A percentile compares a stretch with the other conserved stretches of the same genome.
Conservation (phyloP, 2,113 vertebrate genomes). For the Peromyscus polionotus region DNA sequence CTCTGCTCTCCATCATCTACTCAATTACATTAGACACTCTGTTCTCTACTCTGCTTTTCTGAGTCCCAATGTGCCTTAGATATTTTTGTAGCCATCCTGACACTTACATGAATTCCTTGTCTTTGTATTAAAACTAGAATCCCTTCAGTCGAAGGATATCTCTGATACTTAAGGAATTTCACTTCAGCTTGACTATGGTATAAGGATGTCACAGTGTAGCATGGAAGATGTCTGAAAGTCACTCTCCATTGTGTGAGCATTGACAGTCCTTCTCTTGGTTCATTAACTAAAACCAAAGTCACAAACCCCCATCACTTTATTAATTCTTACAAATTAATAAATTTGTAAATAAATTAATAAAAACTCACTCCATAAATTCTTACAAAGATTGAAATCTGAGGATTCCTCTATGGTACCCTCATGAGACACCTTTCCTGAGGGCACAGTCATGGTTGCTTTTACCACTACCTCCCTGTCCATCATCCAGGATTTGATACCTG, state of each 20-base stretch:
- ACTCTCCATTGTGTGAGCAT: too few relatives aligned
- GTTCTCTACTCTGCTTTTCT: not conserved
- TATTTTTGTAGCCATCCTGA: not conserved
- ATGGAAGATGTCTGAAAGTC: not conserved
- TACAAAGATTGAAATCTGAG: not conserved
- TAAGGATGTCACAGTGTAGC: accelerated
- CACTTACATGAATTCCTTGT: not conserved
- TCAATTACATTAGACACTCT: accelerated
- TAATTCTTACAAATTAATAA: not conserved
- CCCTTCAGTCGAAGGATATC: not conserved
- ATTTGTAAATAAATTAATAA: too few relatives aligned
- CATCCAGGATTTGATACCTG: not conserved
- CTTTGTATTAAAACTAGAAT: not conserved
- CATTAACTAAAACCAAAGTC: not conserved
- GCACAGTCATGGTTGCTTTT: not conserved
- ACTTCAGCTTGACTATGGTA: not conserved
- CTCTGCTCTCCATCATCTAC: not conserved
- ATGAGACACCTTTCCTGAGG: not conserved
- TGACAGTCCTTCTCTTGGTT: too few relatives aligned
- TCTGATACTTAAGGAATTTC: not conserved
- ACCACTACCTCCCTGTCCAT: not conserved
- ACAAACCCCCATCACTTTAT: not conserved
- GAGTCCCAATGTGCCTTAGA: too few relatives aligned
- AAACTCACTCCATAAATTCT: not conserved
- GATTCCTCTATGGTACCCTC: not conserved